Evolutionary conservation across 2,113 vertebrate genomes (phyloP).

Genomic region (Prionailurus viverrinus): DNA sequence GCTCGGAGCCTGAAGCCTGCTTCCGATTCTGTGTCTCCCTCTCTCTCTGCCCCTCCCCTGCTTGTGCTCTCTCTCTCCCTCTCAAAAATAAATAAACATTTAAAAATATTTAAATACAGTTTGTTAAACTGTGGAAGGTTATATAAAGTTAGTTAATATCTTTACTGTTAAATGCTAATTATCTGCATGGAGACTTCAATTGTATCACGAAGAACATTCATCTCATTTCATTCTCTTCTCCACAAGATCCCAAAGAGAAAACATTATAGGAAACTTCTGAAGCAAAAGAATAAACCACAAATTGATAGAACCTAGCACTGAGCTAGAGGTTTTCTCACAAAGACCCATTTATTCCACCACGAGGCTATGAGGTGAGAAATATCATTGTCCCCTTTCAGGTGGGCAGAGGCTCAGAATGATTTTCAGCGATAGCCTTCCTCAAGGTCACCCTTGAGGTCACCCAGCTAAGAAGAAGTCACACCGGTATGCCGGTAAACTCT

Average conservation of each 20-base stretch:
- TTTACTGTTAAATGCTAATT: neutral
- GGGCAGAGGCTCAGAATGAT: neutral
- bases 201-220: neutral
- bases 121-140: neutral
- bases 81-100: no score
- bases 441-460: neutral
- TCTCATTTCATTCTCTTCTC: neutral
- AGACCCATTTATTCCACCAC: neutral
- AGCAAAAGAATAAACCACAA: conserved; percentile 9
- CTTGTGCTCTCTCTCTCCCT: no score
- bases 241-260: neutral
- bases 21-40: no score
- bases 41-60: no score
- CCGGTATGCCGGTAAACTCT: neutral
- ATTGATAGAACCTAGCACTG: neutral
- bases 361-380: neutral
- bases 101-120: neutral
- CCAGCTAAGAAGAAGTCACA: neutral
- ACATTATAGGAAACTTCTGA: neutral
- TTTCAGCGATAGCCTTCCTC: neutral
- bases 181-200: neutral
- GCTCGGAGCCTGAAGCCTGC: no score
- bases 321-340: neutral
- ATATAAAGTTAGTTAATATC: neutral
- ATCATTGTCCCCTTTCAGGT: neutral